These are phyloP conservation scores for Saccostrea glomerata DNA, from an alignment of 1,140 invertebrate species.

Conservation along the genomic window DNA sequence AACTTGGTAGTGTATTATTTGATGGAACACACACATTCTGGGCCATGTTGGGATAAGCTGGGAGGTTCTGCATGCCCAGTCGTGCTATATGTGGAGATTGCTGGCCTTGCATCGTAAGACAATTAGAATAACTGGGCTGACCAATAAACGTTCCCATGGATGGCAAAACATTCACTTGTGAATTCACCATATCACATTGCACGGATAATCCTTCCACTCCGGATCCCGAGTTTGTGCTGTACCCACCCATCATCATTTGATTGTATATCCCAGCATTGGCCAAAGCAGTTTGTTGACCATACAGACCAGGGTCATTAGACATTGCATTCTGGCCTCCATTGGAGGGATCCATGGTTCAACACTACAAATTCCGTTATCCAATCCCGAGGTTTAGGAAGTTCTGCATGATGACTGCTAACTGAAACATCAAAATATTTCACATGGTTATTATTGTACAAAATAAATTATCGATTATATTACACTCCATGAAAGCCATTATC, in stretches of 20 bases:
- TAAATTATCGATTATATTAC: neutral
- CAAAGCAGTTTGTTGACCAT: neutral
- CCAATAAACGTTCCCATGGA: constrained; percentile 43
- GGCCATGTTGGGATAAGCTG: constrained; percentile 15
- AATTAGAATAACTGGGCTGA: constrained; percentile 26
- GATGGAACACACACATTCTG: constrained; percentile 15
- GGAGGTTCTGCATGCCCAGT: constrained; percentile 14
- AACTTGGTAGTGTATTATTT: constrained; percentile 39
- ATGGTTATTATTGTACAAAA: neutral
- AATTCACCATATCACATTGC: constrained; percentile 28
- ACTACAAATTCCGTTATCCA: neutral
- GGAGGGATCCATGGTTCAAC: neutral
- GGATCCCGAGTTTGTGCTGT: neutral
- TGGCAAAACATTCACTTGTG: constrained; percentile 19
- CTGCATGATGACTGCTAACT: constrained; percentile 18
- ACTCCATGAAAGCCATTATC: neutral
- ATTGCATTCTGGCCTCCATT: neutral
- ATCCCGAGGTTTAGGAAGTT: constrained; percentile 6
- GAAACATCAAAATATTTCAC: neutral
- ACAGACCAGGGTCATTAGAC: neutral
- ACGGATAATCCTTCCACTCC: constrained; percentile 1
- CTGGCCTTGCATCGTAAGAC: constrained; percentile 27
- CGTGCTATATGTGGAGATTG: constrained; percentile 28
- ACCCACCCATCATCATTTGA: neutral
- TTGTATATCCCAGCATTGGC: constrained; percentile 16